A percentile compares a stretch with the other conserved stretches of the same genome.
phyloP scores from a whole-genome alignment of 92 coral and sea anemone genomes.

The Porites lobata region DNA sequence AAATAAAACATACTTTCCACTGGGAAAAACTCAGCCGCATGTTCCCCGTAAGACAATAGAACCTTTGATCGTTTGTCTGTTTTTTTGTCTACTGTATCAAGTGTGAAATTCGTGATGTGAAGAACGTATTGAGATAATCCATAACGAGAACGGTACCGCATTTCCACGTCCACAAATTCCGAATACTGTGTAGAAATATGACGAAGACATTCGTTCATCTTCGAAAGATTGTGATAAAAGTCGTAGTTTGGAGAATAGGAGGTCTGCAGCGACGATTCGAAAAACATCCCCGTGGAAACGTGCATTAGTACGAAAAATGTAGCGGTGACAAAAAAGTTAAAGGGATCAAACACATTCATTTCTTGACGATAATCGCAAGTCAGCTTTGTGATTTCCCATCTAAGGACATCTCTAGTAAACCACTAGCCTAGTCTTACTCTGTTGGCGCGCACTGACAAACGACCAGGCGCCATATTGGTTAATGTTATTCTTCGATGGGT shows the following conservation, averaged over 20 bases:
- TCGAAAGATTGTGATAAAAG: conserved; percentile 81
- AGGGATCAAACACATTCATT: conserved; percentile 15
- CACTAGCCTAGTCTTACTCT: not conserved
- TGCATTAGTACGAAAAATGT: conserved; percentile 51
- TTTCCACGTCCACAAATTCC: conserved; percentile 72
- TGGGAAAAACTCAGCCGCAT: conserved; percentile 87
- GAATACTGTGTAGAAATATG: conserved; percentile 75
- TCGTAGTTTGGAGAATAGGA: conserved; percentile 73
- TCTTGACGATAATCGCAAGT: conserved; percentile 15
- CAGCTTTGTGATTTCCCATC: not conserved
- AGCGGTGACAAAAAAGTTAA: not conserved
- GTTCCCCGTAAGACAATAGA: conserved; percentile 84
- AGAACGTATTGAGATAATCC: conserved; percentile 82
- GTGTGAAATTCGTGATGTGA: conserved; percentile 74
- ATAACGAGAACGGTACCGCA: conserved; percentile 85
- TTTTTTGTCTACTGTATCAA: not conserved
- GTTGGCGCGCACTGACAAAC: too few relatives aligned
- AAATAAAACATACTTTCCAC: conserved; percentile 86
- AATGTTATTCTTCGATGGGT: not conserved
- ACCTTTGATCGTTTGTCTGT: conserved; percentile 61
- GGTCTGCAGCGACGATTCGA: conserved; percentile 58
- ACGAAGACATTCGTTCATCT: conserved; percentile 80
- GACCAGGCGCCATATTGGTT: not conserved
- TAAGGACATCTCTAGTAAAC: not conserved
- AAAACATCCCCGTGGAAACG: conserved; percentile 76